Base-by-base conservation (phyloP, 2,888 invertebrate genomes). In the Drosophila tanythrix region DNA sequence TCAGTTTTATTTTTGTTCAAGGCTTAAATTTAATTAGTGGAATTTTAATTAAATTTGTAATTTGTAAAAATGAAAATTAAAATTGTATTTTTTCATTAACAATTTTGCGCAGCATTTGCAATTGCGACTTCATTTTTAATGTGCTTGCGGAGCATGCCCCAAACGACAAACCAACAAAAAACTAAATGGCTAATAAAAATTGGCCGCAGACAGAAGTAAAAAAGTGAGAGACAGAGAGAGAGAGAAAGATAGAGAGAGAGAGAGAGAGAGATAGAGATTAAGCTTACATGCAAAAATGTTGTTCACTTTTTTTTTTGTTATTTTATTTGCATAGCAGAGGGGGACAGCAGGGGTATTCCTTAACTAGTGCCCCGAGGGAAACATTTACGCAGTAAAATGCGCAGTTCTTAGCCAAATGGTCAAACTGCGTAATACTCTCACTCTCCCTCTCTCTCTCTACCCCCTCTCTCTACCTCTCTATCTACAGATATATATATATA, bases 121-220 rank as follows among this genome's bases (percentile, higher is more conserved):
- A 71, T 43, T 76, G 68, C 74, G 74, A 65, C 61, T 60, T 60
- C 38, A 21, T 57, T 60, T 68, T 59, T 48, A 59, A 59, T 73
- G 76, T 59, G 61, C 13, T 52, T 53, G 46, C 60, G 57, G 60
- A 63, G 3, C 43, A 15, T 13, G 31, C n/a, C 51, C 15, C 7
- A 55, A 27, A 25, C 15, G 43, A 52, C 40, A 57, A 51, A 31
- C 58, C 31, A 52, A 38, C 18, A 60, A 46, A 46, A 56, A 62
- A 68, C 61, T 55, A 62, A 76, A 77, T 62, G 43, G 73, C 59
- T 59, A 76, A 73, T 76, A 77, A 68, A 72, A 76, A 73, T 77
- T 68, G 68, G n/a, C n/a, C n/a, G 7, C 31, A 38, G 15, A 29
- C 35, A 29, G 31, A n/a, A 27, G 52, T 13, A 35, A 13, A 8